A percentile compares a stretch with the other conserved stretches of the same genome.
phyloP scores from a whole-genome alignment of 2,888 invertebrate genomes.

The Bedellia somnulentella region DNA sequence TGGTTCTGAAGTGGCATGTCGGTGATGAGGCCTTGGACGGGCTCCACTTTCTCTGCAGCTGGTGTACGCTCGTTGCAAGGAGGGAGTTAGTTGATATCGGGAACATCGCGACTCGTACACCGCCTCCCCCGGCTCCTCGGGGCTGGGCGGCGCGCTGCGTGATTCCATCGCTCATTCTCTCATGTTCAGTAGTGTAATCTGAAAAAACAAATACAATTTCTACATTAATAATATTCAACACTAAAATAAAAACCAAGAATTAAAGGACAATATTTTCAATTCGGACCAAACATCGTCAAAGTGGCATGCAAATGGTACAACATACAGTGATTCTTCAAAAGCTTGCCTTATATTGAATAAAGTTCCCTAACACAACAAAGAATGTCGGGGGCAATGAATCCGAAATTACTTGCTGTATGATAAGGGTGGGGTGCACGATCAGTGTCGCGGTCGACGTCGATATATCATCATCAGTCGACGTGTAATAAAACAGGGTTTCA shows the following conservation, averaged over 20 bases:
- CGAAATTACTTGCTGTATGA: conserved; percentile 48
- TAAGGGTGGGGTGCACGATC: conserved; percentile 58
- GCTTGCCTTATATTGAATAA: conserved; percentile 3
- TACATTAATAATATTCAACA: background rate
- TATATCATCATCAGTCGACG: conserved; percentile 57
- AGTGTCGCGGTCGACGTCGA: conserved; percentile 44
- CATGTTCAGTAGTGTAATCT: conserved; percentile 23
- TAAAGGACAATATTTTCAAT: too few relatives aligned
- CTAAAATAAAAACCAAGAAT: background rate
- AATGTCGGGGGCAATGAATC: conserved; percentile 47
- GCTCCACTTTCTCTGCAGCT: conserved; percentile 42
- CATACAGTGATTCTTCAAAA: too few relatives aligned
- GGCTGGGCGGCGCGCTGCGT: conserved; percentile 61
- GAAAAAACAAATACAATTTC: background rate
- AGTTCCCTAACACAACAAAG: conserved; percentile 1
- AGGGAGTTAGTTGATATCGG: conserved; percentile 64
- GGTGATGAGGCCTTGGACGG: conserved; percentile 36
- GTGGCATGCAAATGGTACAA: too few relatives aligned
- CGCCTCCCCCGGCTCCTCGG: conserved; percentile 59
- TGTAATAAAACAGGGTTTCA: conserved; percentile 31
- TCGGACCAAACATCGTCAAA: too few relatives aligned
- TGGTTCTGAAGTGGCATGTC: conserved; percentile 48
- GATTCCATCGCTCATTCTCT: conserved; percentile 60
- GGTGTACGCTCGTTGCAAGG: conserved; percentile 45
- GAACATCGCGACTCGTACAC: conserved; percentile 78